phyloP scores from a whole-genome alignment of 2,888 invertebrate species.

The Pocota personata region DNA sequence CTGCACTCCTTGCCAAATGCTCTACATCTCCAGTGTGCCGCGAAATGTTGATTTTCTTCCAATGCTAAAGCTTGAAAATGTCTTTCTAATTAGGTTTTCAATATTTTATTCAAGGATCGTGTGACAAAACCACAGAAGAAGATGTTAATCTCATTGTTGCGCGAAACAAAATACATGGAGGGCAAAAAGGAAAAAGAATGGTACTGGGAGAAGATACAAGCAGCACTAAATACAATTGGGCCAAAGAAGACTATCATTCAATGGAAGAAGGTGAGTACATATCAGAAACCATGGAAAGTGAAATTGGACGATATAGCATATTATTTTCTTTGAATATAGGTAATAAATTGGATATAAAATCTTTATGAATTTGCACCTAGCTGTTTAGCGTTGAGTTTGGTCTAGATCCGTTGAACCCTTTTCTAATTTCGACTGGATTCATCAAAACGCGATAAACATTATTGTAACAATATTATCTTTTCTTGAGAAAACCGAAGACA shows the following conservation, averaged over 20 bases:
- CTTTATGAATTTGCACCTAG: no score
- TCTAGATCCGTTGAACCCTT: no score
- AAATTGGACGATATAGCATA: no score
- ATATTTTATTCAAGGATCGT: constrained; percentile 81
- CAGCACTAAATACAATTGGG: constrained; percentile 81
- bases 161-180: constrained; percentile 82
- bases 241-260: constrained; percentile 82
- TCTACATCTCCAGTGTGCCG: constrained; percentile 24
- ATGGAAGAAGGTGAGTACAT: constrained; percentile 79
- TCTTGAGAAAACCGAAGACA: no score
- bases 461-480: no score
- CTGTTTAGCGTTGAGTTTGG: no score
- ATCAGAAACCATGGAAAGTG: no score
- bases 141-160: constrained; percentile 81
- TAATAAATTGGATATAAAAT: no score
- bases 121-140: constrained; percentile 82
- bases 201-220: constrained; percentile 82
- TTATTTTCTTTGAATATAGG: no score
- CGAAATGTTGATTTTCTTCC: constrained; percentile 74
- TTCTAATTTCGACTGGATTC: no score
- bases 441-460: no score
- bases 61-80: constrained; percentile 66
- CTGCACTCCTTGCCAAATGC: constrained; percentile 44
- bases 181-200: constrained; percentile 82
- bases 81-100: constrained; percentile 76